Evolutionary conservation across 2,888 invertebrate species (phyloP), one percentile per base, ranked within the genome.

Genomic region (Thymelicus lineola): DNA sequence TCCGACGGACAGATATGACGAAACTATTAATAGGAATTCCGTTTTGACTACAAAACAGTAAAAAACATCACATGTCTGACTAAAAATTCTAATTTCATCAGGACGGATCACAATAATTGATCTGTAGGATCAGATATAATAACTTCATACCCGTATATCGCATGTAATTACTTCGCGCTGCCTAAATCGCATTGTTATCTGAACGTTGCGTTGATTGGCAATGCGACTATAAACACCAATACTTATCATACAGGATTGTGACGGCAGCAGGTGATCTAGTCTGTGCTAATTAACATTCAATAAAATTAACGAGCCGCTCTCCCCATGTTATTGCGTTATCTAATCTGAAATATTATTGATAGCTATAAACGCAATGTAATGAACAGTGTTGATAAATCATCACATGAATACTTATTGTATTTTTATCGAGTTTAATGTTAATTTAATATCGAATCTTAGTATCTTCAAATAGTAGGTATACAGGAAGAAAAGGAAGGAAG

Each of bases 221-320:
- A 74, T 75, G 74, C 66, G 73, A 75, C 74, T 73, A 75, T 75
- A 73, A 75, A 74, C 75, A 76, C 71, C 63, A 75, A 74, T 76
- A 73, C 74, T 75, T 72, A 73, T 75, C 73, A 72, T 75, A 75
- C 73, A 73, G 74, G 70, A 73, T 71, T 74, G 72, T 57, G 75
- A 75, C 75, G 71, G 70, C 71, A 74, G 75, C 66, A 74, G 70
- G 71, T 72, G 73, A 70, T 72, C 67, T 58, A 65, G 68, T 63
- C 72, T 46, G 69, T 64, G 71, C 72, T 73, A 74, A 75, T 75
- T 74, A 72, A 70, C 72, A 73, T 68, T 71, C 72, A 72, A 73
- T 74, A 74, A 74, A 71, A 71, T 72, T 68, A 72, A 74, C 71
- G 74, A 70, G 64, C 57, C 50, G 64, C 58, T 62, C 58, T 65